Evolutionary conservation across 37 sponge, comb jelly and placozoan species (phyloP).

Genomic region (Mnemiopsis leidyi): DNA sequence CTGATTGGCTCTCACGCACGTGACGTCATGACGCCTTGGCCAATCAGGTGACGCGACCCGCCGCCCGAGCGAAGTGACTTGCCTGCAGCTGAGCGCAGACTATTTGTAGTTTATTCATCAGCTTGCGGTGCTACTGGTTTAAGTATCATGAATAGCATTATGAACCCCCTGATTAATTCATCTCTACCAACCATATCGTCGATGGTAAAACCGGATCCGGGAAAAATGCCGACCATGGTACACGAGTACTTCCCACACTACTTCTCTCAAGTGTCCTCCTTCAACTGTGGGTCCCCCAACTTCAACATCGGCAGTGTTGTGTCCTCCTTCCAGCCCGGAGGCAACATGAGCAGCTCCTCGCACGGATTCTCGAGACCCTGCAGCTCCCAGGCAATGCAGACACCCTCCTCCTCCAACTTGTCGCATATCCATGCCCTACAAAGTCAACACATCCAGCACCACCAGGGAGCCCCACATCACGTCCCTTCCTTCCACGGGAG

Average conservation of each 20-base stretch:
- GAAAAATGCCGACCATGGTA: slow-evolving; percentile 60
- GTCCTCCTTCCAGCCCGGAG: slow-evolving; percentile 36
- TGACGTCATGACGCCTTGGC: slow-evolving; percentile 54
- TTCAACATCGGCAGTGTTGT: slow-evolving; percentile 50
- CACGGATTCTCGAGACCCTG: slow-evolving; percentile 16
- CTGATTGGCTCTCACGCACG: slow-evolving; percentile 63
- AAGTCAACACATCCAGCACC: slow-evolving; percentile 26
- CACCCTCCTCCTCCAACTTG: slow-evolving; percentile 12
- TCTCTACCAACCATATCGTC: slow-evolving; percentile 17
- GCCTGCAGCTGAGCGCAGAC: slow-evolving; percentile 3
- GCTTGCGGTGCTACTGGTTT: neutral
- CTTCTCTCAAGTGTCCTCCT: slow-evolving; percentile 32
- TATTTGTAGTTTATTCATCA: slow-evolving; percentile 64
- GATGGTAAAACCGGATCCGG: slow-evolving; percentile 60
- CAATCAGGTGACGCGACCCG: slow-evolving; percentile 34
- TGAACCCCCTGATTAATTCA: slow-evolving; percentile 64
- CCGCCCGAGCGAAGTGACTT: neutral
- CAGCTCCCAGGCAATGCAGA: slow-evolving; percentile 59
- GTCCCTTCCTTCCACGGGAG: slow-evolving; percentile 3
- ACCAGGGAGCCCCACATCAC: neutral
- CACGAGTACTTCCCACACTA: slow-evolving; percentile 63
- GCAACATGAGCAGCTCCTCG: slow-evolving; percentile 1
- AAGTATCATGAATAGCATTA: slow-evolving; percentile 58
- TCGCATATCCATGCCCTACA: slow-evolving; percentile 50
- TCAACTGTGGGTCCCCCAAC: slow-evolving; percentile 49